Evolutionary conservation across 2,797 vertebrate genomes (phyloP).

Genomic region (Cuniculus paca): DNA sequence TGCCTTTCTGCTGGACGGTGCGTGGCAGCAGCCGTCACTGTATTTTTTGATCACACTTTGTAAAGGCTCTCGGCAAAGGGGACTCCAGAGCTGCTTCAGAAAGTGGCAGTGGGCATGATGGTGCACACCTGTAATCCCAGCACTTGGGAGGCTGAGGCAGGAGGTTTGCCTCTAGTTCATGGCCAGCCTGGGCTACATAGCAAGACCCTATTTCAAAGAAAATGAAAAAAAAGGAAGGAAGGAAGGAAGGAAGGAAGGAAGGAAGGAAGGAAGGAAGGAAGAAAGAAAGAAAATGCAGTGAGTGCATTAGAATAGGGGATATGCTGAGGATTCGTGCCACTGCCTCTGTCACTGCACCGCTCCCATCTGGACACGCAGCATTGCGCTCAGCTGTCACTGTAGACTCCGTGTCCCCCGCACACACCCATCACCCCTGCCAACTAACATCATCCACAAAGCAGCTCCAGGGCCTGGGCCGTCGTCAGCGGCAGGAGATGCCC

Average conservation of each 20-base stretch:
- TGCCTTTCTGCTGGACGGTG: background rate
- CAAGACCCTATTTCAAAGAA: background rate
- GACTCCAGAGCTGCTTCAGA: background rate
- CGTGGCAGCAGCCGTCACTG: background rate
- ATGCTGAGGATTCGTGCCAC: too few species aligned
- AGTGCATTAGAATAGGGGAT: too few species aligned
- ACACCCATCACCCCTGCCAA: too few species aligned
- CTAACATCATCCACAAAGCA: too few species aligned
- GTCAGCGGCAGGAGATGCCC: too few species aligned
- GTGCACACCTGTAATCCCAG: background rate
- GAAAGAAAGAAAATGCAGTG: accelerated
- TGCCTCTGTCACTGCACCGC: too few species aligned
- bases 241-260: background rate
- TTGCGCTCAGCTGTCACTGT: too few species aligned
- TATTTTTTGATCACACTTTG: background rate
- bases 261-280: too few species aligned
- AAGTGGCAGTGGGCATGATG: background rate
- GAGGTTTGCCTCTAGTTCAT: background rate
- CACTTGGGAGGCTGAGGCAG: background rate
- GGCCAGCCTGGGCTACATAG: background rate
- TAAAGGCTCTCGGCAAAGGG: background rate
- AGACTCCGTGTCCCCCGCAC: too few species aligned
- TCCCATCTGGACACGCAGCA: too few species aligned
- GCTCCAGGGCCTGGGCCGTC: too few species aligned
- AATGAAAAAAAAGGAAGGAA: background rate